Evolutionary conservation across 2,888 invertebrate genomes (phyloP).

Genomic region (Blastobasis adustella): DNA sequence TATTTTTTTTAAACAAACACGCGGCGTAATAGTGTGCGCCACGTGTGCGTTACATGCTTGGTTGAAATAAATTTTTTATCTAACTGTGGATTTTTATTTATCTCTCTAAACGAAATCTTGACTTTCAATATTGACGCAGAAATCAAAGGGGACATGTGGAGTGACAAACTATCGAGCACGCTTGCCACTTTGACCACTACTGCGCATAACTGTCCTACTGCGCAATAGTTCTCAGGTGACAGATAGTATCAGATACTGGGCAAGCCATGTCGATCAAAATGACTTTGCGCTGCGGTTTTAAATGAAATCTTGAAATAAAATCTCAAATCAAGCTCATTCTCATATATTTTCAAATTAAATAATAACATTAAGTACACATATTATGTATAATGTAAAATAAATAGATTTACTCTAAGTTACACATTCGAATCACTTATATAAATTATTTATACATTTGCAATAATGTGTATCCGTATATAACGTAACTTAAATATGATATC

Average conservation of each 20-base stretch:
- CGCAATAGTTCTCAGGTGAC: too few relatives aligned
- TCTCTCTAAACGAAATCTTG: slow-evolving; percentile 15
- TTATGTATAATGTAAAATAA: slow-evolving; percentile 34
- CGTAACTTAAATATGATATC: not conserved
- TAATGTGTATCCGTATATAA: not conserved
- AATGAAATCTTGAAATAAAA: slow-evolving; percentile 14
- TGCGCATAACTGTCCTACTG: too few relatives aligned
- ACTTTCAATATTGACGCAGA: not conserved
- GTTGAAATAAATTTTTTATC: slow-evolving; percentile 41
- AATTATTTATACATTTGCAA: not conserved
- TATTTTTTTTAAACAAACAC: slow-evolving; percentile 27
- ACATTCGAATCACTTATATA: not conserved
- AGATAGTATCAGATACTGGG: too few relatives aligned
- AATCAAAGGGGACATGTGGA: too few relatives aligned
- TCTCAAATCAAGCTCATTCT: slow-evolving; percentile 42
- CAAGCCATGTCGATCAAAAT: too few relatives aligned
- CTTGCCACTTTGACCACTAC: too few relatives aligned
- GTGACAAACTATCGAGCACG: too few relatives aligned
- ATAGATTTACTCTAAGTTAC: slow-evolving; percentile 32
- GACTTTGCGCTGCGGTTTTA: too few relatives aligned
- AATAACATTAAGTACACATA: slow-evolving; percentile 57
- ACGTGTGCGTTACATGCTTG: slow-evolving; percentile 51
- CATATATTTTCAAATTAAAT: slow-evolving; percentile 42
- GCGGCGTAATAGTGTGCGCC: slow-evolving; percentile 31
- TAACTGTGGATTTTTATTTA: slow-evolving; percentile 33